These are phyloP conservation scores for Hedya salicella DNA, from an alignment of 2,888 invertebrate genomes.

Conservation along the genomic window DNA sequence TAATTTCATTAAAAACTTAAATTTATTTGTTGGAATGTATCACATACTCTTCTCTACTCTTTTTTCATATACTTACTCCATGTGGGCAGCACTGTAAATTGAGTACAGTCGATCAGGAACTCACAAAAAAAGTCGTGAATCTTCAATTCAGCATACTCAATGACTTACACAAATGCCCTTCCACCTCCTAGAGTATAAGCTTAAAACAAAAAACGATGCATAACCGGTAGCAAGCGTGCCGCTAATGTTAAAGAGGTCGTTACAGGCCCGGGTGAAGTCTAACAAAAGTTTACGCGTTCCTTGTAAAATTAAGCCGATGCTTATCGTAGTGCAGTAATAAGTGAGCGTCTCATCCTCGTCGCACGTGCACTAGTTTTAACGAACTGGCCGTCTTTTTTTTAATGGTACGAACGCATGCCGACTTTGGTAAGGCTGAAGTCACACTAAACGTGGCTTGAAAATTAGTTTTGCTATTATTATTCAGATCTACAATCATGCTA, in stretches of 20 bases:
- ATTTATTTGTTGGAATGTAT: no score
- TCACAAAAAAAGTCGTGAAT: no score
- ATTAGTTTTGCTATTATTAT: no score
- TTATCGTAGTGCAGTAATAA: slow-evolving; percentile 76
- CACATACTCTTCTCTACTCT: no score
- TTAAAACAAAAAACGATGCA: slow-evolving; percentile 65
- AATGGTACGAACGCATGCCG: slow-evolving; percentile 33
- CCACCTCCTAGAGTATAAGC: slow-evolving; percentile 33
- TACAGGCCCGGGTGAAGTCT: slow-evolving; percentile 56
- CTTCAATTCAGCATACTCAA: no score
- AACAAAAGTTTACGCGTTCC: slow-evolving; percentile 78
- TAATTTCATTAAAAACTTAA: no score
- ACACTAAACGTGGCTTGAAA: background rate
- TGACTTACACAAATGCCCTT: background rate
- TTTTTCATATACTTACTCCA: no score
- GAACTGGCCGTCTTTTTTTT: slow-evolving; percentile 57
- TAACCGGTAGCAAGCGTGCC: slow-evolving; percentile 81
- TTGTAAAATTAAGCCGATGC: slow-evolving; percentile 79
- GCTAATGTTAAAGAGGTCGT: slow-evolving; percentile 76
- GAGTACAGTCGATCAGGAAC: no score
- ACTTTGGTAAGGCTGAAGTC: background rate
- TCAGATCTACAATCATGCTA: no score
- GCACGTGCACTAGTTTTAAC: slow-evolving; percentile 80
- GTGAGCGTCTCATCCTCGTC: slow-evolving; percentile 59
- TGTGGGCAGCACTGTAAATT: no score